These are phyloP conservation scores for Mus musculus DNA, from an alignment of 2,113 vertebrate genomes.

Conservation along the genomic window DNA sequence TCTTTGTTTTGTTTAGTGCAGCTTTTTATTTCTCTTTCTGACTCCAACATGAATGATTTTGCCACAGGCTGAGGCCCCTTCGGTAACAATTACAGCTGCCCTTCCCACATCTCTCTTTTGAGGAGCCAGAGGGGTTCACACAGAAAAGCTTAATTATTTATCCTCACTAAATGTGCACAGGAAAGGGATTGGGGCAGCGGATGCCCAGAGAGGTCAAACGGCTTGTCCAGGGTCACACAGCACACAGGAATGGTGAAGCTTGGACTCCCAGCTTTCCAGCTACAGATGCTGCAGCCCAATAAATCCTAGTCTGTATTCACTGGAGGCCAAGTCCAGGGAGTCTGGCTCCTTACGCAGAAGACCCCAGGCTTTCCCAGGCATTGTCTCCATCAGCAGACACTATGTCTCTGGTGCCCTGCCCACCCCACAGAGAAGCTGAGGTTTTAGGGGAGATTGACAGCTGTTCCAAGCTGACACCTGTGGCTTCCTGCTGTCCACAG, in stretches of 20 bases:
- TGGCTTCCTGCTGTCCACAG: background rate
- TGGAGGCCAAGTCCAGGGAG: background rate
- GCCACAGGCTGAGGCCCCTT: slow-evolving; percentile 43
- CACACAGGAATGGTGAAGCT: background rate
- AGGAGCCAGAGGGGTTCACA: slow-evolving; percentile 31
- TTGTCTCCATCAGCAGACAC: background rate
- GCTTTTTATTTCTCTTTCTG: slow-evolving; percentile 11
- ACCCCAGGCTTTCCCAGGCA: background rate
- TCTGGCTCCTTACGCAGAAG: rapidly evolving
- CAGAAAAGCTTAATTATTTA: slow-evolving; percentile 67
- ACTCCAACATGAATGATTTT: slow-evolving; percentile 47
- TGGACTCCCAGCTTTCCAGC: background rate
- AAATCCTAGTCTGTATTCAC: background rate
- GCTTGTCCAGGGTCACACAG: slow-evolving; percentile 55
- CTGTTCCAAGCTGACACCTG: rapidly evolving
- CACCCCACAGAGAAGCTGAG: background rate
- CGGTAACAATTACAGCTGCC: background rate
- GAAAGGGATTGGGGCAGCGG: background rate
- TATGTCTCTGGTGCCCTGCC: background rate
- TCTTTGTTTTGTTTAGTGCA: background rate
- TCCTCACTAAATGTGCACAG: slow-evolving; percentile 56
- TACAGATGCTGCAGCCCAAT: background rate
- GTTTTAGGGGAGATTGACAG: background rate
- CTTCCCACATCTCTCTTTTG: background rate
- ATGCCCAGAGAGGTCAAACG: slow-evolving; percentile 62